Base-by-base conservation (phyloP, 2,113 vertebrate genomes). In the Hepsetus odoe region DNA sequence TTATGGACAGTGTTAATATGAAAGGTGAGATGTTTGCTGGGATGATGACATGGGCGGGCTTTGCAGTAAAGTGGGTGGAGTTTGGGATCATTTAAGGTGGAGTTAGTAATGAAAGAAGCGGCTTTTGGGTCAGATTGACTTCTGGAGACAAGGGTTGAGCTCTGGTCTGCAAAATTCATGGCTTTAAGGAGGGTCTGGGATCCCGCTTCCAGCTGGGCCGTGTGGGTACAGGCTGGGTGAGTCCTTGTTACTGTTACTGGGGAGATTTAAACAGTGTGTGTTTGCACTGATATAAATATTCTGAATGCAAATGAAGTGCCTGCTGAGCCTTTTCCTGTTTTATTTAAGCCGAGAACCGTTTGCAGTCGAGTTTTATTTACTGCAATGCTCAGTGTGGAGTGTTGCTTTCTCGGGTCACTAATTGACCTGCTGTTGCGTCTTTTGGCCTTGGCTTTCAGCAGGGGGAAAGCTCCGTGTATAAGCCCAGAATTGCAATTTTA, bases 241-340 rank as follows among this genome's bases (percentile, higher is more conserved):
- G 18, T 32, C 61, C 2, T 20, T 22, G 9, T 38, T 9, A 38
- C 30, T 64, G 32, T 65, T 33, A 35, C 18, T 5, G 51, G 11
- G 4, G 51, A 4, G 51, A 18, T 55, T 22, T 22, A 55, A 22
- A 11, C n/a, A 84, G 40, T 77, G 67, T 58, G 84, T 42, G 40
- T 18, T 69, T 38, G 56, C 61, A 55, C 65, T 18, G 65, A 77
- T 69, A 44, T 58, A 69, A 77, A 77, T 77, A 69, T 35, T 69
- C 65, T 46, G 64, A 44, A 77, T 77, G 66, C 66, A 56, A 77
- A 77, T 77, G 65, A 42, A 33, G 38, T 46, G 75, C 65, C 42
- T n/a, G n/a, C 10, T 10, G 26, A 59, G 38, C 26, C 18, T 32
- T 26, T 69, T 59, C 9, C 40, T 51, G 44, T 32, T 42, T 46